A percentile compares a stretch with the other conserved stretches of the same genome.
These are phyloP conservation scores for Notiomystis cincta DNA, from an alignment of 2,113 vertebrate genomes.

Conservation along the genomic window DNA sequence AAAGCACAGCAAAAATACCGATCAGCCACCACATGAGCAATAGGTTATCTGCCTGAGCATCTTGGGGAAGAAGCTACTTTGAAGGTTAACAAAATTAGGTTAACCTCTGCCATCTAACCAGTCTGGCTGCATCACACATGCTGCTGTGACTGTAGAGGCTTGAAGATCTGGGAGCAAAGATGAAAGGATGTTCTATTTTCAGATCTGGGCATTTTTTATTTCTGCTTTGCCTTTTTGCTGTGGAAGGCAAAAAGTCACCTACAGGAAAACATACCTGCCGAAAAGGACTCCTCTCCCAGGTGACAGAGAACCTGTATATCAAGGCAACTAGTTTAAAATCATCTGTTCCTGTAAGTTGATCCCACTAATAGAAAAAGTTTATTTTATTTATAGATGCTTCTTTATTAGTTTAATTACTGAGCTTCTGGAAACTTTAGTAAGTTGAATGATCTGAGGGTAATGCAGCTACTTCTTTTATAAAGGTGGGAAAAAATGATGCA, in stretches of 20 bases:
- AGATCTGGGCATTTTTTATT: conserved; percentile 44
- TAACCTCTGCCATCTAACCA: conserved; percentile 52
- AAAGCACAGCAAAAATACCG: conserved; percentile 19
- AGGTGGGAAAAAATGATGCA: not conserved
- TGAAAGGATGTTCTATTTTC: conserved; percentile 48
- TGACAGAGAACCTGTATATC: conserved; percentile 57
- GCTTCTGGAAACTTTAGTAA: not conserved
- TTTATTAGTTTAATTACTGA: not conserved
- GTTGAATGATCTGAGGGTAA: not conserved
- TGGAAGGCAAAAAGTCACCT: conserved; percentile 30
- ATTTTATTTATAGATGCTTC: not conserved
- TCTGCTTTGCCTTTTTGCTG: conserved; percentile 48
- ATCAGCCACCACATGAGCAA: conserved; percentile 30
- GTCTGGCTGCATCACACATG: not conserved
- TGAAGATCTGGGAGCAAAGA: not conserved
- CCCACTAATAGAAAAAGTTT: not conserved
- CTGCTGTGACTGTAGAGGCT: not conserved
- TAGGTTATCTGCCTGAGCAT: conserved; percentile 50
- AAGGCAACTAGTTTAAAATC: conserved; percentile 61
- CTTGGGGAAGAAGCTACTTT: conserved; percentile 2
- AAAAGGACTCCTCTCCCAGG: conserved; percentile 49
- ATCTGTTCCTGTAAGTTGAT: conserved; percentile 68
- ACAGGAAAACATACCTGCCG: conserved; percentile 29
- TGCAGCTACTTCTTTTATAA: not conserved
- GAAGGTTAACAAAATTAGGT: conserved; percentile 66